Percentiles rank a stretch among this genome's conserved stretches.
phyloP scores from a whole-genome alignment of 2,888 invertebrate genomes.

The Eilema griseolum region DNA sequence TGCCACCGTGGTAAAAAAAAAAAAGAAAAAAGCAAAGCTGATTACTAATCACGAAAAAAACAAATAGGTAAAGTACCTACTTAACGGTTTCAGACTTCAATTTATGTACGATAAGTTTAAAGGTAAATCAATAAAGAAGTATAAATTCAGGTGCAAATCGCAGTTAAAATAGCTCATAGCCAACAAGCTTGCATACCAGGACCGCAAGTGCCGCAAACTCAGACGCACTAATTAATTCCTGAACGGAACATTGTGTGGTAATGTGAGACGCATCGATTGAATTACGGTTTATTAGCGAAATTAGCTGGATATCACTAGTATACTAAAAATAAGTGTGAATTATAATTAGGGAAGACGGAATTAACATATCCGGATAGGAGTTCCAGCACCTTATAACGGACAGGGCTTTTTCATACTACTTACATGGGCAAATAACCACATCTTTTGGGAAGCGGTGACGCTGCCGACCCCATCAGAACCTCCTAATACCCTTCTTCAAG shows the following conservation, averaged over 20 bases:
- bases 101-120: background rate
- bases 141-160: constrained; percentile 51
- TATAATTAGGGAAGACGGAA: constrained; percentile 10
- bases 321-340: constrained; percentile 9
- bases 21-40: background rate
- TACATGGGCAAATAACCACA: too few relatives aligned
- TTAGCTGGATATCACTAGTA: constrained; percentile 30
- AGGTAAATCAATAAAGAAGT: constrained; percentile 43
- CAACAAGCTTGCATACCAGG: constrained; percentile 57
- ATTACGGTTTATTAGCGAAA: constrained; percentile 52
- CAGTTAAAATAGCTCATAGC: constrained; percentile 56
- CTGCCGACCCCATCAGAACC: too few relatives aligned
- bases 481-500: too few relatives aligned
- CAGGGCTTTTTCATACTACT: too few relatives aligned
- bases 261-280: constrained; percentile 50
- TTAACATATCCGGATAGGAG: background rate
- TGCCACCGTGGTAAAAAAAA: too few relatives aligned
- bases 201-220: constrained; percentile 60
- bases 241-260: constrained; percentile 66
- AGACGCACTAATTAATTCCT: constrained; percentile 71
- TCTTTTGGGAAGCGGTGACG: too few relatives aligned
- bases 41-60: background rate
- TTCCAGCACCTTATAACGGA: background rate
- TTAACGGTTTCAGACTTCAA: background rate
- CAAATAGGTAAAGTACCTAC: background rate